phyloP scores from a whole-genome alignment of 2,113 vertebrate genomes.

The Anguilla rostrata region DNA sequence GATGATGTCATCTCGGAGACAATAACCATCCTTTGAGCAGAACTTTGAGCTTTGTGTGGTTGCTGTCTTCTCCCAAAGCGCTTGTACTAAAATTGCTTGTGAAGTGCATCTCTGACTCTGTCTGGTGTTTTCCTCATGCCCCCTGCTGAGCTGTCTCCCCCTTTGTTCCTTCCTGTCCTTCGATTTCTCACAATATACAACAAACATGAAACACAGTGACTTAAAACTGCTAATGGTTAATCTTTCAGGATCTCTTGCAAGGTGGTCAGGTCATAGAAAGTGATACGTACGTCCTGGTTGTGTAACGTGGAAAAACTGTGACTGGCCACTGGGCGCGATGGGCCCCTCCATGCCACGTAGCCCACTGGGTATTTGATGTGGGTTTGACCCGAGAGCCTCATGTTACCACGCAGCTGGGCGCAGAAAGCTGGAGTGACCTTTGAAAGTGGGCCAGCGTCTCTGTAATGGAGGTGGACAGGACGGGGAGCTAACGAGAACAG shows the following conservation, averaged over 20 bases:
- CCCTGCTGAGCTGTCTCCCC: too few species aligned
- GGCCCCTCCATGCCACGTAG: neutral
- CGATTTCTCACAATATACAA: neutral
- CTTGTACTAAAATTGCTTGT: too few species aligned
- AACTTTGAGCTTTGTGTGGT: too few species aligned
- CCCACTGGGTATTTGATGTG: neutral
- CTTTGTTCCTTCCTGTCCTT: too few species aligned
- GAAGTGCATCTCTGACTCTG: too few species aligned
- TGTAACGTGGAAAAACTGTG: neutral
- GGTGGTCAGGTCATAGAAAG: neutral
- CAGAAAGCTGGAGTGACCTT: neutral
- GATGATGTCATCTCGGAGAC: too few species aligned
- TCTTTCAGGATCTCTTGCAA: neutral
- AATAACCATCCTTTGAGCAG: too few species aligned
- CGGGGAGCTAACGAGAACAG: constrained; percentile 8
- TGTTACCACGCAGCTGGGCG: neutral
- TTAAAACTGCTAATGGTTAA: neutral
- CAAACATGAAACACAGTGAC: neutral
- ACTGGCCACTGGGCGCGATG: neutral
- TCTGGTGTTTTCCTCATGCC: too few species aligned
- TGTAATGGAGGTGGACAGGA: neutral
- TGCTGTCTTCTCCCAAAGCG: too few species aligned
- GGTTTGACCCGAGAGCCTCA: neutral
- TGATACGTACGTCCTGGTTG: neutral
- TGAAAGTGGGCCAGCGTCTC: constrained; percentile 5